Conservation (phyloP, 2,113 vertebrate species). For the Atherinomorus stipes region DNA sequence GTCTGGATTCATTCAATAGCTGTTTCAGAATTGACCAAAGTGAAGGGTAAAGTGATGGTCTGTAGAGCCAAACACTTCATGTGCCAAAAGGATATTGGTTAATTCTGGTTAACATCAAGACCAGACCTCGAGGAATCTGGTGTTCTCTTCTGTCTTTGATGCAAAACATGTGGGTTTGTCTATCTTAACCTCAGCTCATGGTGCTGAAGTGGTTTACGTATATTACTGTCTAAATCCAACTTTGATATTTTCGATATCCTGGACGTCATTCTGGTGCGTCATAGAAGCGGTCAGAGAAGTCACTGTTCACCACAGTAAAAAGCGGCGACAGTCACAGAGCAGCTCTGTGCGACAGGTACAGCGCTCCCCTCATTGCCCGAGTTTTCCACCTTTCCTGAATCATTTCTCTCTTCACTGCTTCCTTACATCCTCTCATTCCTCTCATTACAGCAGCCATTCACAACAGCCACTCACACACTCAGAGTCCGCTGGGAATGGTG, state of each 20-base stretch:
- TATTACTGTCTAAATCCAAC: constrained; percentile 14
- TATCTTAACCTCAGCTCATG: constrained; percentile 9
- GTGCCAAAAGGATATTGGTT: too few species aligned
- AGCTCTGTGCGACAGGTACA: constrained; percentile 53
- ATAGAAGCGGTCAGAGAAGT: constrained; percentile 46
- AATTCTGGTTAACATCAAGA: background rate
- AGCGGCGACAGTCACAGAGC: constrained; percentile 66
- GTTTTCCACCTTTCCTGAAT: constrained; percentile 40
- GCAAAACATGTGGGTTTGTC: constrained; percentile 1
- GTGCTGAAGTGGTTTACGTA: constrained; percentile 18
- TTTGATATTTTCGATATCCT: constrained; percentile 23
- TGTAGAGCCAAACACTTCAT: too few species aligned
- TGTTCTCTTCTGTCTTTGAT: background rate
- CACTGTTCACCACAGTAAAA: constrained; percentile 44
- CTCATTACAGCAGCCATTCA: constrained; percentile 53
- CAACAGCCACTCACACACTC: constrained; percentile 42
- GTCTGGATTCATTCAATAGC: too few species aligned
- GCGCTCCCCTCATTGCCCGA: constrained; percentile 38
- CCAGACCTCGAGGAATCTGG: background rate
- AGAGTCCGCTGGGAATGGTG: constrained; percentile 30
- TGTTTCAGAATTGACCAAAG: too few species aligned
- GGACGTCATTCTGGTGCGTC: constrained; percentile 29
- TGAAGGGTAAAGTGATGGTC: too few species aligned
- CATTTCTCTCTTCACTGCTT: constrained; percentile 32
- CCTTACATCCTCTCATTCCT: constrained; percentile 30